Conservation (phyloP, 2,797 vertebrate genomes). For the Merluccius polli region DNA sequence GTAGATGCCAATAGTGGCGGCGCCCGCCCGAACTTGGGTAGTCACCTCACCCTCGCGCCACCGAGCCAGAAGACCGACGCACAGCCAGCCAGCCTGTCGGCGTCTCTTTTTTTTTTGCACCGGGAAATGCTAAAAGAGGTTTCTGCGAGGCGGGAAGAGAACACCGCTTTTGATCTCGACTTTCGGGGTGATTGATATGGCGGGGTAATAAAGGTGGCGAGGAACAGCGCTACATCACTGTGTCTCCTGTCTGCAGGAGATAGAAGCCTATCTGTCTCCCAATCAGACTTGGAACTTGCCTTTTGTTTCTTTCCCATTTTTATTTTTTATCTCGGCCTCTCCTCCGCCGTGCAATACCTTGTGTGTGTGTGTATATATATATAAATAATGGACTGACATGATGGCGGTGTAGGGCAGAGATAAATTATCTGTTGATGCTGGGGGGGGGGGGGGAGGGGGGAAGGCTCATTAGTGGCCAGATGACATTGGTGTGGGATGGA, state of each 20-base stretch:
- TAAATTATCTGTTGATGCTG: slow-evolving; percentile 62
- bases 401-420: slow-evolving; percentile 28
- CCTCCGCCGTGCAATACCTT: not conserved
- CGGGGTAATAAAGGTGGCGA: slow-evolving; percentile 4
- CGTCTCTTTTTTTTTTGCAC: too few relatives aligned
- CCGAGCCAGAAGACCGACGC: too few relatives aligned
- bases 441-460: not conserved
- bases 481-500: slow-evolving; percentile 60
- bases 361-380: too few relatives aligned
- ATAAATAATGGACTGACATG: too few relatives aligned
- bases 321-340: not conserved
- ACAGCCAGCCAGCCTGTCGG: too few relatives aligned
- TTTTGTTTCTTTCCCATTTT: not conserved
- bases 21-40: too few relatives aligned
- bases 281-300: not conserved
- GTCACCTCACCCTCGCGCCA: too few relatives aligned
- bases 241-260: slow-evolving; percentile 5
- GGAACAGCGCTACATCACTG: slow-evolving; percentile 4
- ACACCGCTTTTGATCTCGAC: slow-evolving; percentile 5
- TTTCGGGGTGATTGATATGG: slow-evolving; percentile 23
- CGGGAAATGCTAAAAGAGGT: not conserved
- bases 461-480: slow-evolving; percentile 54
- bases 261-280: not conserved
- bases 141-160: not conserved
- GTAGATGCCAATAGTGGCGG: too few relatives aligned